Conservation (phyloP, 2,113 vertebrate species). For the Ageneiosus marmoratus region DNA sequence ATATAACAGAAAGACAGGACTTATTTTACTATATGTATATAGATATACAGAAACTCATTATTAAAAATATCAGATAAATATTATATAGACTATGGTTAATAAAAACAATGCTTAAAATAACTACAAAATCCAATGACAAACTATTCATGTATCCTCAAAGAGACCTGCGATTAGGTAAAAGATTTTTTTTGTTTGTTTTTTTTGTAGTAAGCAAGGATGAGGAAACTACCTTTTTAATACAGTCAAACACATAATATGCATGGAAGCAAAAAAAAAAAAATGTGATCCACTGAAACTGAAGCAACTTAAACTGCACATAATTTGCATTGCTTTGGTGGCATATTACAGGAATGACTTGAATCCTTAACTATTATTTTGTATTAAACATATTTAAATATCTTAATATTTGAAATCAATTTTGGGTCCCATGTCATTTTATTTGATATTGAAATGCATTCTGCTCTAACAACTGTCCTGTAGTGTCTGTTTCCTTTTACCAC, state of each 20-base stretch:
- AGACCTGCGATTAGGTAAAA: constrained; percentile 55
- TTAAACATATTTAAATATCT: too few relatives aligned
- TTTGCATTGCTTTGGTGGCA: not conserved
- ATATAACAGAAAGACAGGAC: constrained; percentile 80
- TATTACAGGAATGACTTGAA: not conserved
- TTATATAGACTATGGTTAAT: constrained; percentile 71
- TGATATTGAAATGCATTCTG: not conserved
- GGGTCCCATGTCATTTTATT: not conserved
- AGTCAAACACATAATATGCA: constrained; percentile 8
- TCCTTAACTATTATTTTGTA: not conserved
- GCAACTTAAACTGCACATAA: not conserved
- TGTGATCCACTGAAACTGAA: not conserved
- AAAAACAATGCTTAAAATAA: constrained; percentile 47
- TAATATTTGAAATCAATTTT: not conserved
- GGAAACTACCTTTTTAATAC: constrained; percentile 58
- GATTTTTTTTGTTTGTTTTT: not conserved
- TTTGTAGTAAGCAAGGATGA: constrained; percentile 63
- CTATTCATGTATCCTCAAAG: constrained; percentile 79
- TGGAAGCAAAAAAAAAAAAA: not conserved
- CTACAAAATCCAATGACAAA: constrained; percentile 90
- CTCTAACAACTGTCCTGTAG: not conserved
- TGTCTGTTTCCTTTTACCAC: not conserved
- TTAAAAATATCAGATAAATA: constrained; percentile 70
- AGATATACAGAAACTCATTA: constrained; percentile 83
- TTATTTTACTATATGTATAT: constrained; percentile 75